Evolutionary conservation across 1,140 invertebrate genomes (phyloP), one percentile per base, ranked within the genome.

Genomic region (Anoplolepis gracilipes): DNA sequence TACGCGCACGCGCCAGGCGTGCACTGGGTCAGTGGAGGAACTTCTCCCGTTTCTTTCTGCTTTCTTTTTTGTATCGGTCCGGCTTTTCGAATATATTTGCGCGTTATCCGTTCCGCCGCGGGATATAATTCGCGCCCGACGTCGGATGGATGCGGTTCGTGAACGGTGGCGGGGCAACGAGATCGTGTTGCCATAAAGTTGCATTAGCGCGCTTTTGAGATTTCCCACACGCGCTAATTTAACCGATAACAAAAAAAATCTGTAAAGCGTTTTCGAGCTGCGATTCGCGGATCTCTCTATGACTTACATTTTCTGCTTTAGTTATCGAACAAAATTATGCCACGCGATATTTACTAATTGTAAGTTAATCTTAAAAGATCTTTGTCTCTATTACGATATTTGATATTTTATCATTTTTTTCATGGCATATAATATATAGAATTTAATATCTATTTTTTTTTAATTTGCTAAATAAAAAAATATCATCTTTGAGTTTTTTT

Each of bases 21-120:
- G 49, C 72, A 90, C 79, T 90, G 88, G 89, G 89, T 90, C 89
- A 90, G 88, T 90, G 89, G 88, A 90, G 88, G 89, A 90, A 70
- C 75, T 88, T 88, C 75, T 79, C 77, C 39, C 59, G n/a, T 88
- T 89, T 89, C 87, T 89, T 89, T 85, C 46, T 88, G 39, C 57
- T 89, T 89, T 84, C 87, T 89, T n/a, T 89, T 88, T 82, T 85
- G 76, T 89, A 89, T 89, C 88, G 87, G 87, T 25, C 55, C 36
- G 72, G 81, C 81, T 84, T 84, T 77, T 62, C 81, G 81, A 84
- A 84, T 84, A 76, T 84, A 84, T 84, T 84, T 72, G 67, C 78
- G 67, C 78, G 67, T 73, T 82, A 82, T 82, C 78, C 78, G 53
- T 70, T 61, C 59, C 67, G 67, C 67, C 78, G 67, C 67, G 53